Percentiles rank a stretch among this genome's conserved stretches.
Evolutionary conservation across 2,797 vertebrate species (phyloP).

Genomic region (Pseudocheirus occidentalis): DNA sequence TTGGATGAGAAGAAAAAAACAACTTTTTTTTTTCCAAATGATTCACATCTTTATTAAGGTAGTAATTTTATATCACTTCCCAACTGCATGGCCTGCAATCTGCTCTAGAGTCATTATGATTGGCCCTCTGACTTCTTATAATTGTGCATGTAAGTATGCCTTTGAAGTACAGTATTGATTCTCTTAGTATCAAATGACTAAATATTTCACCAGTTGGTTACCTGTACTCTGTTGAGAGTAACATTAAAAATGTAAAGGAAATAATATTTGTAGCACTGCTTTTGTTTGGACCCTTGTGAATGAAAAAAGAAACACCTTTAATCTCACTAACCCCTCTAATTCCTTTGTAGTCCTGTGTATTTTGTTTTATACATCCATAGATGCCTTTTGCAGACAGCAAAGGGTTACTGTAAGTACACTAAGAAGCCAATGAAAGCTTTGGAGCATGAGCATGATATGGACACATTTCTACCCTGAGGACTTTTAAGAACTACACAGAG

Average conservation of each 20-base stretch:
- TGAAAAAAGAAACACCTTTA: background rate
- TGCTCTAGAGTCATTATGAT: background rate
- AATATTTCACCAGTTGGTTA: constrained; percentile 14
- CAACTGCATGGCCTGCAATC: background rate
- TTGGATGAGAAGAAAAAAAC: background rate
- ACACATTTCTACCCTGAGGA: too few relatives aligned
- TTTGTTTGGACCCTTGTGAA: constrained; percentile 17
- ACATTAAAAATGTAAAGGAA: constrained; percentile 33
- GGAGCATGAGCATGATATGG: background rate
- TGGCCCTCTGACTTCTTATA: background rate
- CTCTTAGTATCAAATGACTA: constrained; percentile 25
- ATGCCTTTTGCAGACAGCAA: background rate
- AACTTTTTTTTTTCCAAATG: background rate
- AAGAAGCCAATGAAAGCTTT: background rate
- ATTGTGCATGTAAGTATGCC: background rate
- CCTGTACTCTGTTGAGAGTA: constrained; percentile 8
- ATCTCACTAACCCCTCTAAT: background rate
- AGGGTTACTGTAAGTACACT: background rate
- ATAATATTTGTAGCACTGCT: constrained; percentile 12
- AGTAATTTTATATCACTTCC: constrained; percentile 19
- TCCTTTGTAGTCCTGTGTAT: background rate
- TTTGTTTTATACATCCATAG: background rate
- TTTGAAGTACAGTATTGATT: constrained; percentile 30
- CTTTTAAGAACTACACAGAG: too few relatives aligned
- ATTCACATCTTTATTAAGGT: constrained; percentile 10